A percentile compares a stretch with the other conserved stretches of the same genome.
phyloP scores from a whole-genome alignment of 2,797 vertebrate genomes.

The Poecilia velifera region DNA sequence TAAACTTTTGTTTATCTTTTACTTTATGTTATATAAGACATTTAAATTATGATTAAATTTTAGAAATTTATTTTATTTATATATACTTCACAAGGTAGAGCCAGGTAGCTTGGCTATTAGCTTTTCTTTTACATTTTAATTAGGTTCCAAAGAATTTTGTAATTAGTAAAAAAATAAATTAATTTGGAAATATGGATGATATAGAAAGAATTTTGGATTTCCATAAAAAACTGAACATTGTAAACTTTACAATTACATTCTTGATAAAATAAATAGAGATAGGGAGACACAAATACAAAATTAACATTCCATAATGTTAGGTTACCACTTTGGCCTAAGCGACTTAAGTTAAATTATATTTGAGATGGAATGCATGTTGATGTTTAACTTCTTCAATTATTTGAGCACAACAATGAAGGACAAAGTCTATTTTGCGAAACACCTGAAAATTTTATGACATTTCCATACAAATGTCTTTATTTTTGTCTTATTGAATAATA shows the following conservation, averaged over 20 bases:
- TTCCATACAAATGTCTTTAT: neutral
- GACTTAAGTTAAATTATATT: neutral
- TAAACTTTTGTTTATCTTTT: neutral
- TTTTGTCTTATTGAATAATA: neutral
- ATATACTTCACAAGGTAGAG: neutral
- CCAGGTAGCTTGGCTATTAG: neutral
- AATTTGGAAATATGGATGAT: too few species aligned
- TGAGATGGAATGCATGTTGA: neutral
- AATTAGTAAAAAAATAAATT: neutral
- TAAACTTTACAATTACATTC: neutral
- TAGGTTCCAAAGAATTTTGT: neutral
- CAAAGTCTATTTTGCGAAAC: neutral
- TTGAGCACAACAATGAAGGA: neutral
- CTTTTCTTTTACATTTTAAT: neutral
- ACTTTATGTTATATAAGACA: neutral
- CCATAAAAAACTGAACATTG: too few species aligned
- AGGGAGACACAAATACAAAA: neutral
- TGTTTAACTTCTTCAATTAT: neutral
- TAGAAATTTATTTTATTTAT: neutral
- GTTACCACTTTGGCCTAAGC: neutral
- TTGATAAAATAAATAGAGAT: neutral
- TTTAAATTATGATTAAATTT: neutral
- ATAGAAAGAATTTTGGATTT: too few species aligned
- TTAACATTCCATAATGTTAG: neutral
- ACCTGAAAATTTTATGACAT: slow-evolving; percentile 5